Conservation (phyloP, 2,888 invertebrate species). For the Mongoloraphidia duomilia region DNA sequence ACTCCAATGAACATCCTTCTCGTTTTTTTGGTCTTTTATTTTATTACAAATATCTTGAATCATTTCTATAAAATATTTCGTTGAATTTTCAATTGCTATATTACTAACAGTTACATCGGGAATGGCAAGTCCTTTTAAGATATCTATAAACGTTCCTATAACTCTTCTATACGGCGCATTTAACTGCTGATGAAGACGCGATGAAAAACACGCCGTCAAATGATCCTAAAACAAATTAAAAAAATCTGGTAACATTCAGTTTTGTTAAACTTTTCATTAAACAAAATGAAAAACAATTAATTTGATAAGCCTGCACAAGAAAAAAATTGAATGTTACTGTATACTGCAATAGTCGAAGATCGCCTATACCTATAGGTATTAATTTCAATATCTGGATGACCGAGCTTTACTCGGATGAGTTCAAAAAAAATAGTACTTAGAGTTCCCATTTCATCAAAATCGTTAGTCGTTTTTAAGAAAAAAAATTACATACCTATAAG, state of each 20-base stretch:
- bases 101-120: conserved; percentile 3
- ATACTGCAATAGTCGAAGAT: too few relatives aligned
- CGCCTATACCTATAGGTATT: too few relatives aligned
- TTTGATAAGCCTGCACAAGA: too few relatives aligned
- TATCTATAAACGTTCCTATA: conserved; percentile 20
- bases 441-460: too few relatives aligned
- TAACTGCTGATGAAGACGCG: conserved; percentile 22
- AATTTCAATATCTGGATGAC: too few relatives aligned
- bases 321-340: too few relatives aligned
- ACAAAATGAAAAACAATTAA: not conserved
- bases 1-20: conserved; percentile 30
- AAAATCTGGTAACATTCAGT: not conserved
- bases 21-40: conserved; percentile 28
- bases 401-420: too few relatives aligned
- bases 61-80: conserved; percentile 25
- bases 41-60: conserved; percentile 27
- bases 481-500: too few relatives aligned
- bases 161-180: conserved; percentile 21
- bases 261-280: not conserved
- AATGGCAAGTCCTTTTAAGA: not conserved
- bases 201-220: conserved; percentile 23
- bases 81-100: conserved; percentile 26
- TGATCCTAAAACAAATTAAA: conserved; percentile 19
- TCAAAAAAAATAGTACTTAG: too few relatives aligned
- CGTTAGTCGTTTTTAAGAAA: too few relatives aligned